Evolutionary conservation across 1,140 invertebrate species (phyloP), one percentile per base, ranked within the genome.

Genomic region (Mamestra configurata): DNA sequence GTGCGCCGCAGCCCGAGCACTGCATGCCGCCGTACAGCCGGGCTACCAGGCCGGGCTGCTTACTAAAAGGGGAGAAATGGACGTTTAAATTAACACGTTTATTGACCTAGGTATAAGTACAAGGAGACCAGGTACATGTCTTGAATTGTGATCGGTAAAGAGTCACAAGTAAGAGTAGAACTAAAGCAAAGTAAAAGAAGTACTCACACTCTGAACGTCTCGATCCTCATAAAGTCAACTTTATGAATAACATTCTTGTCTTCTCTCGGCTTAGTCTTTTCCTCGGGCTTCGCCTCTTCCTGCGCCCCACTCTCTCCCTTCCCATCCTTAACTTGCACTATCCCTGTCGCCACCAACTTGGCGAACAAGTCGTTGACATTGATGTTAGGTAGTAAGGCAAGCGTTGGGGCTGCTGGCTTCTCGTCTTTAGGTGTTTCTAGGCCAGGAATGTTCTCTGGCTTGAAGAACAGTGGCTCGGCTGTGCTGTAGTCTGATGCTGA

Each of bases 1-100:
- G 96, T 31, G 98, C 96, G 18, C 98, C 98, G 95, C 99, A 99
- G 24, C 98, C 98, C 76, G 98, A 97, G 94, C 99, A 99, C 92
- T 99, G 99, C 95, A 99, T 98, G 6, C 99, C 98, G 73, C 96
- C 96, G 91, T 98, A 98, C 8, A 99, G 92, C 4, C 94, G 91
- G 6, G 96, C 88, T 11, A 98, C 96, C 0, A 98, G 94, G 1
- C 96, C 96, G 1, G 96, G 92, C 85, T 98, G 97, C 61, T 97
- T 96, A 0, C 96, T 97, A 89, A 1, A 71, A 59, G 4, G 1
- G 11, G 71, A 79, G 57, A 80, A 24, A 11, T 2, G 0, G 11
- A 55, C 1, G 10, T 24, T 11, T n/a, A n/a, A n/a, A 55, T 8
- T 22, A 78, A 57, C 72, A 10, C 15, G 1, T 24, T 46, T 70